Evolutionary conservation across 1,140 invertebrate genomes (phyloP), one percentile per base, ranked within the genome.

Genomic region (Myzus persicae): DNA sequence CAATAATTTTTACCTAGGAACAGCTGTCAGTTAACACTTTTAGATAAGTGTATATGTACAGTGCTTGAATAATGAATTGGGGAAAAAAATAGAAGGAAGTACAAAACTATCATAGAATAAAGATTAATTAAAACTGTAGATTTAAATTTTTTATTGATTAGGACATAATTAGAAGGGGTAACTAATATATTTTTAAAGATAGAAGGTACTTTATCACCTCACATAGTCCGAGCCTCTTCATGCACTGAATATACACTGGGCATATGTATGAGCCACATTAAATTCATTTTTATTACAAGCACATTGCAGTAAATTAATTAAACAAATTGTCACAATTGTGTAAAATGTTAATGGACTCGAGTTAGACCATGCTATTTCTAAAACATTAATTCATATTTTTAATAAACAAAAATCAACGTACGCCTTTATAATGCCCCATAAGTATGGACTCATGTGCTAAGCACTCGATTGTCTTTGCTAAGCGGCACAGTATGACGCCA

Each of bases 401-500:
- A 89, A 51, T 89, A 36, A 54, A 40, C 40, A 22, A 59, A 90
- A 76, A 42, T 90, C 6, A 24, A 90, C 93, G 54, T 82, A 93
- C 93, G 36, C 67, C 88, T 93, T 93, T 90, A 24, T 90, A 93
- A n/a, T 89, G 31, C 48, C 88, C 88, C 31, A 44, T 89, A 11
- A 54, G 85, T 42, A 97, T 95, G 22, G 96, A 96, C 59, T 96
- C 95, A 94, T 96, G 95, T 8, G 91, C 91, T 22, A 93, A 85
- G 40, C 76, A 51, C 40, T 93, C 91, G 93, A 98, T 97, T 87
- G 97, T 95, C 94, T 96, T 96, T 0, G 97, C 97, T 94, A 98
- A 95, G 94, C 97, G 97, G 95, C 97, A 98, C 26, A 98, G 95
- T 93, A 97, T 96, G 0, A 97, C 97, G 76, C 98, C 98, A 95